phyloP scores from a whole-genome alignment of 2,113 vertebrate genomes.

The Nothobranchius furzeri region DNA sequence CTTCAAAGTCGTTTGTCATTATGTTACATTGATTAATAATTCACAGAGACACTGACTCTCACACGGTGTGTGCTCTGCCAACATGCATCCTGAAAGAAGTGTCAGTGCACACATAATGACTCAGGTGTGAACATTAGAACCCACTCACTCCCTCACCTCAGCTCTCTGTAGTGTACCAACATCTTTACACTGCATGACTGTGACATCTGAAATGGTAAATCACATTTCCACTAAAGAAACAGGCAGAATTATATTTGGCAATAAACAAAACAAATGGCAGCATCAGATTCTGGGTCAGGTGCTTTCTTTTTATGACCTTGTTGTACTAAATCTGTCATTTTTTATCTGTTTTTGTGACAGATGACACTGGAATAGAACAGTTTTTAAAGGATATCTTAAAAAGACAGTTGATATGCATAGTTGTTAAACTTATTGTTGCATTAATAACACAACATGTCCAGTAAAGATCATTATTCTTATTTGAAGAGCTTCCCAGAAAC shows the following conservation, averaged over 20 bases:
- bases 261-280: conserved; percentile 11
- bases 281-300: conserved; percentile 17
- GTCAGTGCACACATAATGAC: conserved; percentile 11
- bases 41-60: conserved; percentile 53
- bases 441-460: not conserved
- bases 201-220: conserved; percentile 3
- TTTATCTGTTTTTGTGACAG: conserved; percentile 1
- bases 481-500: not conserved
- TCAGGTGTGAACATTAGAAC: conserved; percentile 38
- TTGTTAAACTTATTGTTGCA: not conserved
- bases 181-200: conserved; percentile 1
- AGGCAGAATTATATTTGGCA: not conserved
- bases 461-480: too few species aligned
- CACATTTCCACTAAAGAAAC: conserved; percentile 4
- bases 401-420: too few species aligned
- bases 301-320: not conserved
- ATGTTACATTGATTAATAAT: conserved; percentile 63
- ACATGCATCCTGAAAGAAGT: conserved; percentile 10
- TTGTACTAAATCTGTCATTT: conserved; percentile 8
- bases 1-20: conserved; percentile 66
- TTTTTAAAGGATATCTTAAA: not conserved
- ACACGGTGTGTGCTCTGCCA: conserved; percentile 12
- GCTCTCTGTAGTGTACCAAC: conserved; percentile 1
- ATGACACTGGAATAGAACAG: not conserved
- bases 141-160: conserved; percentile 2